Percentiles rank a stretch among this genome's conserved stretches.
phyloP scores from a whole-genome alignment of 2,888 invertebrate species.

The Cylloceria caligata region DNA sequence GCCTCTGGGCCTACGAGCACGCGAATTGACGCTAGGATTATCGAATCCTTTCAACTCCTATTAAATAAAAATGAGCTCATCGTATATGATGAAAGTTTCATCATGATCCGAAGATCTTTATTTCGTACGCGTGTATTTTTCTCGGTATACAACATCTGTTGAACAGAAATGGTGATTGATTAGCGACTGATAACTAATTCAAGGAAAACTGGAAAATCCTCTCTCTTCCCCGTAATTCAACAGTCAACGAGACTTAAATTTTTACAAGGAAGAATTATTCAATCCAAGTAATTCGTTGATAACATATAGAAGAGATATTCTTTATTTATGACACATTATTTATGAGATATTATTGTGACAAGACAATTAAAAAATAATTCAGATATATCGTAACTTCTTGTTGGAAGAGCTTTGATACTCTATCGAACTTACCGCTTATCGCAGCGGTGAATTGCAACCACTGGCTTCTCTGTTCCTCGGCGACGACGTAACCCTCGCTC shows the following conservation, averaged over 20 bases:
- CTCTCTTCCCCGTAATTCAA: background rate
- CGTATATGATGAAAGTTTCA: background rate
- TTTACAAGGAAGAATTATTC: background rate
- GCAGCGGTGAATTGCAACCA: conserved; percentile 77
- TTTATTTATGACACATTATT: no score
- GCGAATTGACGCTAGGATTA: background rate
- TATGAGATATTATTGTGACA: no score
- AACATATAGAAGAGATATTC: no score
- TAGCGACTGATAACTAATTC: background rate
- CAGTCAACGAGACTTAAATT: background rate
- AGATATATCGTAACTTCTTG: no score
- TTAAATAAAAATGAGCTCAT: background rate
- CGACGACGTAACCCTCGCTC: conserved; percentile 69
- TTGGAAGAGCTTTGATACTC: no score
- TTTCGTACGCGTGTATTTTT: background rate
- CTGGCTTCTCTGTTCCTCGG: conserved; percentile 71
- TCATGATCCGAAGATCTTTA: background rate
- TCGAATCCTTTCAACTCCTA: background rate
- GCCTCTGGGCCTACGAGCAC: background rate
- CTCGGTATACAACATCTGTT: background rate
- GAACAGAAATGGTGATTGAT: no score
- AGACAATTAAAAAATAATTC: no score
- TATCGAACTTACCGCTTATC: conserved; percentile 72
- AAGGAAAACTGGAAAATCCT: background rate
- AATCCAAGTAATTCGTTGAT: background rate